Evolutionary conservation across 2,888 invertebrate genomes (phyloP), one percentile per base, ranked within the genome.

Genomic region (Caenorhabditis becei): DNA sequence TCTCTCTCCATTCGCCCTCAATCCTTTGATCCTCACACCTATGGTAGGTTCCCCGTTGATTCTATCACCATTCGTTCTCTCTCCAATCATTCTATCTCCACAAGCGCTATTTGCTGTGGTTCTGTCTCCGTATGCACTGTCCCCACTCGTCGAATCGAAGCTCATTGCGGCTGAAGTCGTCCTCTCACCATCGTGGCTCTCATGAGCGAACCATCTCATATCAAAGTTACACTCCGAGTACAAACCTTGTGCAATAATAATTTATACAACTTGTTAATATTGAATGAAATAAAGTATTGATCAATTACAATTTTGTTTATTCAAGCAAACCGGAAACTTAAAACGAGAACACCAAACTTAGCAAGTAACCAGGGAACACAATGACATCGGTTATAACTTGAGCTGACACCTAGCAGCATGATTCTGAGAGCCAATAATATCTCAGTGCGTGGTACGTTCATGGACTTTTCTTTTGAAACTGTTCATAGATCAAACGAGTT

Each of bases 61-160:
- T 37, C 77, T 91, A 10, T 85, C 84, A 44, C 90, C 90, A 23
- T 89, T 90, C 80, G 89, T 89, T 7, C 84, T 90, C 3, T 85
- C 87, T 2, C 90, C 90, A 16, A 82, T 90, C 58, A 89, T 90
- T 54, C 78, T 89, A 1, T 90, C 89, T 16, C 90, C 90, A 49
- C 88, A 89, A 67, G 83, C 83, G 23, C 82, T 90, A 28, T 90
- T 89, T 67, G 90, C 89, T 26, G 83, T 90, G 20, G 88, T 90
- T 1, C 78, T 90, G 14, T 88, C 88, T 7, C 90, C 90, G 7
- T 88, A 90, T 58, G 90, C 90, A 0, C 71, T 90, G 10, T 89
- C 89, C 11, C 90, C 90, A 23, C 58, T 90, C 32, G 77, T 90
- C 23, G 88, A 88, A 65, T 87, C 87, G 10, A 89, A 90, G 74